Evolutionary conservation across 2,113 vertebrate species (phyloP).

Genomic region (Ceyx margarethae): DNA sequence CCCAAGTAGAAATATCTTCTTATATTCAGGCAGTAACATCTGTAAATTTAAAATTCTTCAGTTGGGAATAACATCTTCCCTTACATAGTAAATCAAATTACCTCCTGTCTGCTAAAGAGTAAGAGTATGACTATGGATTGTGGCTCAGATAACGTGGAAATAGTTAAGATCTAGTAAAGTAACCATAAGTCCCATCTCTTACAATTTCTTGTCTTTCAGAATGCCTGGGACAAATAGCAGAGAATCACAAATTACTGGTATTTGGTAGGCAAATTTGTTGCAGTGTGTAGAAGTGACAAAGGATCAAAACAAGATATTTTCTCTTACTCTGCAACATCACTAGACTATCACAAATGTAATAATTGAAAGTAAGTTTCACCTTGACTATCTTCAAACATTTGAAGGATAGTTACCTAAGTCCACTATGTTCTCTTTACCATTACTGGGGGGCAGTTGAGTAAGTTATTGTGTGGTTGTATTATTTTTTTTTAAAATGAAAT

Average conservation of each 20-base stretch:
- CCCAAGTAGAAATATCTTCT: background rate
- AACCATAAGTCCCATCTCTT: background rate
- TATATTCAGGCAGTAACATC: background rate
- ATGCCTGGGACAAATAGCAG: background rate
- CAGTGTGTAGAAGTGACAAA: background rate
- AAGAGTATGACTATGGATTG: background rate
- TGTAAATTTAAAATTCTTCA: background rate
- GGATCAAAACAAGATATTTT: background rate
- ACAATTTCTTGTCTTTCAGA: background rate
- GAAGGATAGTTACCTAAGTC: background rate
- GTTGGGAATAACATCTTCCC: background rate
- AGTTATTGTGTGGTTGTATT: too few species aligned
- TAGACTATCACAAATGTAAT: background rate
- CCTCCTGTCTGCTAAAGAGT: background rate
- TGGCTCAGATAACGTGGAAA: background rate
- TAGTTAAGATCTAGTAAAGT: background rate
- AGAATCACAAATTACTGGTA: accelerated
- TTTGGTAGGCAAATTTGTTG: background rate
- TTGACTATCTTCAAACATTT: background rate
- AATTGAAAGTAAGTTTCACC: background rate
- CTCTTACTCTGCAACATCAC: background rate
- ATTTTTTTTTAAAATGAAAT: background rate
- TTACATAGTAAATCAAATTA: background rate
- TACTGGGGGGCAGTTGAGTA: background rate
- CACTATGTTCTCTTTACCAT: background rate